phyloP scores from a whole-genome alignment of 2,797 vertebrate species.

The Enteromius unitaeniatus region DNA sequence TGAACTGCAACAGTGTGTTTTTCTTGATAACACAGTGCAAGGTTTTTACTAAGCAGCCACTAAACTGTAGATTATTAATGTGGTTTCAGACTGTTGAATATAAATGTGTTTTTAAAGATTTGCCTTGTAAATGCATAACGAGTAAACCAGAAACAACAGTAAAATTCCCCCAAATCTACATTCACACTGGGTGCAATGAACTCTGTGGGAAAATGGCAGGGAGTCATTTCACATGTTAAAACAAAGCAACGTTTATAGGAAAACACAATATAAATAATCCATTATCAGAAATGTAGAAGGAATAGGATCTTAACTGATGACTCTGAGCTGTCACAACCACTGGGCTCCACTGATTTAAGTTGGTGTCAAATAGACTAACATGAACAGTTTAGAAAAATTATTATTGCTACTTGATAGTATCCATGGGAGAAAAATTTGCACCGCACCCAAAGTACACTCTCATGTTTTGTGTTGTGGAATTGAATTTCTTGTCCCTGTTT shows the following conservation, averaged over 20 bases:
- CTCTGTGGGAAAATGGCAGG: constrained; percentile 3
- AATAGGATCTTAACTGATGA: constrained; percentile 21
- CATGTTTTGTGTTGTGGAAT: constrained; percentile 60
- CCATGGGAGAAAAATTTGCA: constrained; percentile 61
- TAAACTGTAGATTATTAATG: neutral
- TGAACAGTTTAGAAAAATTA: constrained; percentile 57
- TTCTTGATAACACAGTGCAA: constrained; percentile 33
- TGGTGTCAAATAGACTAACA: constrained; percentile 68
- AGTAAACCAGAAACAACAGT: constrained; percentile 6
- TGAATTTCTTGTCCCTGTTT: constrained; percentile 58
- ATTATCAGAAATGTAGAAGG: neutral
- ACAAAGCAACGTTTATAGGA: constrained; percentile 5
- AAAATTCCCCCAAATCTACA: neutral
- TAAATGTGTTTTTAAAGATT: constrained; percentile 1
- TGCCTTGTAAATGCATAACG: neutral
- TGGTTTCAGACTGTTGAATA: neutral
- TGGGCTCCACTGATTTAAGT: constrained; percentile 67
- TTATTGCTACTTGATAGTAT: constrained; percentile 63
- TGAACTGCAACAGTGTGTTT: constrained; percentile 5
- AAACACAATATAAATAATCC: constrained; percentile 9
- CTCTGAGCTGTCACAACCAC: constrained; percentile 67
- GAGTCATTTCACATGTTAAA: neutral
- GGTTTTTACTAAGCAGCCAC: neutral
- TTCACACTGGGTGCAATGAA: neutral
- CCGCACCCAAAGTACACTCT: constrained; percentile 51